Evolutionary conservation across 2,113 vertebrate genomes (phyloP).

Genomic region (Tonatia bakeri): DNA sequence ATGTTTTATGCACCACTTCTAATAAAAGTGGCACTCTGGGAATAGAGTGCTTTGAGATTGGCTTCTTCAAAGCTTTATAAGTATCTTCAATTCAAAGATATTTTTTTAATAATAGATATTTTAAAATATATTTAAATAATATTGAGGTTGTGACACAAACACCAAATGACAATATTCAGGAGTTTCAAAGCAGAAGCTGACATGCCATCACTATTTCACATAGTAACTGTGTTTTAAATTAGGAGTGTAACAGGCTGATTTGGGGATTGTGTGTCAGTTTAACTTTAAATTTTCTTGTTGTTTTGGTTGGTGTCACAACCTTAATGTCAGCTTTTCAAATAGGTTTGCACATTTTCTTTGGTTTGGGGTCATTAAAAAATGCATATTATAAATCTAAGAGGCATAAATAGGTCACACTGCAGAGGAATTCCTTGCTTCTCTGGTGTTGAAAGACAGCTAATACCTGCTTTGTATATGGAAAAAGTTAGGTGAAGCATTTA

Average conservation of each 20-base stretch:
- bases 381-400: slow-evolving; percentile 61
- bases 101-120: slow-evolving; percentile 87
- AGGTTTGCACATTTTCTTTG: slow-evolving; percentile 67
- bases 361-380: slow-evolving; percentile 69
- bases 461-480: neutral
- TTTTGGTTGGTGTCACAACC: slow-evolving; percentile 78
- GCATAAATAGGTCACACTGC: slow-evolving; percentile 64
- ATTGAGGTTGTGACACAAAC: slow-evolving; percentile 85
- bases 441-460: slow-evolving; percentile 6
- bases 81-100: slow-evolving; percentile 78
- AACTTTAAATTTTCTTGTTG: slow-evolving; percentile 78
- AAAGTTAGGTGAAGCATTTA: slow-evolving; percentile 18
- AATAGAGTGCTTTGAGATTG: slow-evolving; percentile 79
- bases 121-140: slow-evolving; percentile 85
- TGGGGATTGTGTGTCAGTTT: slow-evolving; percentile 78
- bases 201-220: slow-evolving; percentile 77
- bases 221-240: slow-evolving; percentile 74
- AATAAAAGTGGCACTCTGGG: slow-evolving; percentile 78
- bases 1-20: slow-evolving; percentile 85
- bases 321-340: slow-evolving; percentile 74
- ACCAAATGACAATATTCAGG: slow-evolving; percentile 80
- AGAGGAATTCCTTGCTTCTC: slow-evolving; percentile 39
- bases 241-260: slow-evolving; percentile 71
- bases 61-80: slow-evolving; percentile 81
- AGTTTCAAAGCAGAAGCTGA: slow-evolving; percentile 80